Evolutionary conservation across 2,888 invertebrate species (phyloP), one percentile per base, ranked within the genome.

Genomic region (Poecilobothrus nobilitatus): DNA sequence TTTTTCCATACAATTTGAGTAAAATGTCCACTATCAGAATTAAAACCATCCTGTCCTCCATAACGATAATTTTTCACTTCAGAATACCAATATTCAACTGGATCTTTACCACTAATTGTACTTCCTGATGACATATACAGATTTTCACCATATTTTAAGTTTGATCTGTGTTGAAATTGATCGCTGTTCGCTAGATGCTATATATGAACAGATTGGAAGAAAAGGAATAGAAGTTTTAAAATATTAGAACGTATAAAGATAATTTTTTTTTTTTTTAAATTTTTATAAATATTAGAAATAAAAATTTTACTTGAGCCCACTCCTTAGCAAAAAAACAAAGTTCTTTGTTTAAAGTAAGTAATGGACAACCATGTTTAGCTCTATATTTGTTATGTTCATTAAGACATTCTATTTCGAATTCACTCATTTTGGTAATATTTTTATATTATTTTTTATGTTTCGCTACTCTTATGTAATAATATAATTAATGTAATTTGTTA

Each of bases 1-100:
- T 86, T 87, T 74, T 88, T 88, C 93, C 94, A 94, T 20, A 94
- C 85, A 6, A 94, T 87, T 82, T 94, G 94, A 0, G 92, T 89
- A 76, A 94, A 94, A 77, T 94, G 94, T 18, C 94, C 94, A 72
- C 91, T 87, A 68, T 86, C 86, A 68, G 85, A 85, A 1, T 82
- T 83, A 2, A 91, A 91, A 71, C 89, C 89, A 0, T 76, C 74
- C 9, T 20, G 8, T 22, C 65, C 65, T 37, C 37, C 37, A 34
- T 65, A 34, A 6, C 86, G 86, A 75, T 90, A 90, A n/a, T n/a
- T n/a, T n/a, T n/a, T n/a, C n/a, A n/a, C n/a, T n/a, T n/a, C n/a
- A n/a, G n/a, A n/a, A 74, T 89, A 92, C 94, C 94, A 95, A 77
- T 87, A 87, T 63, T 91, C 88, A 0, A 92, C 92, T 0, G 91